Base-by-base conservation (phyloP, 2,888 invertebrate genomes). In the Loripinus fragilis region DNA sequence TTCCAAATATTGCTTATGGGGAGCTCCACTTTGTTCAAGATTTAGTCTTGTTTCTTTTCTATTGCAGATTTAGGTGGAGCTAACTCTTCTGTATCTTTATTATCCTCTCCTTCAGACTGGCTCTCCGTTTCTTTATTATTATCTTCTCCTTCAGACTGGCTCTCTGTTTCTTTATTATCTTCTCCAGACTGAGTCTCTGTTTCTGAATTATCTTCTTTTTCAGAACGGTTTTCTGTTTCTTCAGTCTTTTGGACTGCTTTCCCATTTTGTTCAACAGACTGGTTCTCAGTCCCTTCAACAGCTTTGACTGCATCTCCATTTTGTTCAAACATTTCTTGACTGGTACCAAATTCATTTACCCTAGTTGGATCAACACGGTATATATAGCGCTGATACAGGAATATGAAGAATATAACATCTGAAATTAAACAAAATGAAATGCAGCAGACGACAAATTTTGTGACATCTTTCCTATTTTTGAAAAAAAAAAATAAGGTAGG, bases 361-460 rank as follows among this genome's bases (percentile, higher is more conserved):
- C 99, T 95, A 84, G 96, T 96, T 78, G 96, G 97, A 94, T 99
- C 99, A 64, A 98, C 98, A 90, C 98, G 97, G 95, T 99, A 99
- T 88, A 99, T 98, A 97, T 98, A 99, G 85, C 98, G 96, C 94
- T 99, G 99, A 94, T 99, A 99, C 85, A 99, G 95, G 95, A 98
- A 99, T 93, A 99, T 97, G 94, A 99, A 97, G 95, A 99, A 99
- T 65, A 99, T 97, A 90, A 99, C 98, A 94, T 99, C 97, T 96
- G 95, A 74, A 94, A 95, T 85, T 41, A 67, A 3, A 67, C 3
- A 35, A 52, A 52, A 38, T 8, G 12, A 38, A 8, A 38, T 38
- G 20, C 20, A n/a, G n/a, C n/a, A n/a, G n/a, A n/a, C n/a, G n/a
- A n/a, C n/a, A n/a, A n/a, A n/a, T n/a, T n/a, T n/a, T n/a, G n/a